These are phyloP conservation scores for Drosophila bunnanda DNA, from an alignment of 2,888 invertebrate species.

Conservation along the genomic window DNA sequence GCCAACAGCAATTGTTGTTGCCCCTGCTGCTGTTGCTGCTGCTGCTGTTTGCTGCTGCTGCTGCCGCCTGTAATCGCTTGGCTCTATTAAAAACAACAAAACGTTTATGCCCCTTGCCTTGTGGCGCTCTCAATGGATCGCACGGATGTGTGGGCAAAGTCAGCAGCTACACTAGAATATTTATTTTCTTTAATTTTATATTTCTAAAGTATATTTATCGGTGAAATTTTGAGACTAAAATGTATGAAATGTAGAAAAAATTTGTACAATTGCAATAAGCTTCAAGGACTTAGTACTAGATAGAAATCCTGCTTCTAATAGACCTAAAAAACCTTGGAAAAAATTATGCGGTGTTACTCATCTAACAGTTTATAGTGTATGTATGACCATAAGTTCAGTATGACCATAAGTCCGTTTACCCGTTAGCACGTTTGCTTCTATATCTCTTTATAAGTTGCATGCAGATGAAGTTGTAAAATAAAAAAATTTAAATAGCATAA, in stretches of 20 bases:
- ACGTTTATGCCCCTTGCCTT: slow-evolving; percentile 74
- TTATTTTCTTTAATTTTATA: neutral
- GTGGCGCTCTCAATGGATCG: slow-evolving; percentile 66
- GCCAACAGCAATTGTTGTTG: slow-evolving; percentile 59
- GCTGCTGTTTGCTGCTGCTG: slow-evolving; percentile 35
- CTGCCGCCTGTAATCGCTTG: slow-evolving; percentile 68
- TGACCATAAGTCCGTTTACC: no score
- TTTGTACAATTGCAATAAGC: neutral
- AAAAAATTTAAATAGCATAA: no score
- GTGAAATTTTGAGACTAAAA: neutral
- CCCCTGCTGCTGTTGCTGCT: slow-evolving; percentile 32
- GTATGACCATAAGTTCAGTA: no score
- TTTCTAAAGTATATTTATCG: neutral
- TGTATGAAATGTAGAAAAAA: neutral
- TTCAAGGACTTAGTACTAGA: neutral
- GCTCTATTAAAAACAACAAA: slow-evolving; percentile 78
- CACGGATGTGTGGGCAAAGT: slow-evolving; percentile 49
- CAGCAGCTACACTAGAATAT: neutral
- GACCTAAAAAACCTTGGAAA: no score
- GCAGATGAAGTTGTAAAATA: no score
- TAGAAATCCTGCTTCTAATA: no score
- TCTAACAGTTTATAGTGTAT: no score
- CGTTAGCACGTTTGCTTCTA: no score
- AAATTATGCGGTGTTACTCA: no score
- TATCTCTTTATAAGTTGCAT: no score